Percentiles rank a stretch among this genome's conserved stretches.
phyloP scores from a whole-genome alignment of 92 coral and sea anemone genomes.

The Ricordea florida region DNA sequence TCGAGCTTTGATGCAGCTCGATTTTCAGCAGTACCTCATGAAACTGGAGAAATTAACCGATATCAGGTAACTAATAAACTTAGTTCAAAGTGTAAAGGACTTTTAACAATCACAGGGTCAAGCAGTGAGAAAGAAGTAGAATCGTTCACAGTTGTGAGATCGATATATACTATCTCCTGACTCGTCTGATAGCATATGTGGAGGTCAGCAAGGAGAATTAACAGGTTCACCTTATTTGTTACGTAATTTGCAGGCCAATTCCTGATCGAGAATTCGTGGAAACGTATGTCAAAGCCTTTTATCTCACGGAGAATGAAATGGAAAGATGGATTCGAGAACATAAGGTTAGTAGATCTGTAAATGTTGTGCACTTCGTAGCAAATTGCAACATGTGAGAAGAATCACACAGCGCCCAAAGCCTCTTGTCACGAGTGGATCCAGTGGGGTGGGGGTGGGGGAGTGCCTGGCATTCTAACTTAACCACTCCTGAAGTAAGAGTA shows the following conservation, averaged over 20 bases:
- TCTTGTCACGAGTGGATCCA: no score
- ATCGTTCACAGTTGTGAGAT: no score
- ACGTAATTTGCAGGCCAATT: slow-evolving; percentile 68
- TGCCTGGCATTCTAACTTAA: no score
- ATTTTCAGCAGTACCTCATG: slow-evolving; percentile 95
- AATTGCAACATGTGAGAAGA: no score
- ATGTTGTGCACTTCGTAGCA: not conserved
- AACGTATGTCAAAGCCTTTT: slow-evolving; percentile 96
- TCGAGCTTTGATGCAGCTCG: slow-evolving; percentile 97
- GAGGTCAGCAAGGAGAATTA: not conserved
- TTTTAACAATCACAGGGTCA: not conserved
- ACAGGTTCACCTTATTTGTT: not conserved
- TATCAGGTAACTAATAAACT: slow-evolving; percentile 83
- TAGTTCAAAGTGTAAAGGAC: no score
- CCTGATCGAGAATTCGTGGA: slow-evolving; percentile 97
- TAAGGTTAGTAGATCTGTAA: slow-evolving; percentile 55
- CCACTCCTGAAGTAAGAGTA: no score
- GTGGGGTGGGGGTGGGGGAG: no score
- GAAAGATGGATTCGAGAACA: slow-evolving; percentile 99
- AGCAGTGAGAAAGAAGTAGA: not conserved
- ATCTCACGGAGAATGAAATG: slow-evolving; percentile 96
- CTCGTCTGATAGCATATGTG: no score
- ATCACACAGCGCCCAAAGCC: no score
- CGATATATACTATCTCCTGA: no score
- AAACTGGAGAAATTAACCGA: slow-evolving; percentile 93